These are phyloP conservation scores for Perccottus glenii DNA, from an alignment of 2,113 vertebrate species.

Conservation along the genomic window DNA sequence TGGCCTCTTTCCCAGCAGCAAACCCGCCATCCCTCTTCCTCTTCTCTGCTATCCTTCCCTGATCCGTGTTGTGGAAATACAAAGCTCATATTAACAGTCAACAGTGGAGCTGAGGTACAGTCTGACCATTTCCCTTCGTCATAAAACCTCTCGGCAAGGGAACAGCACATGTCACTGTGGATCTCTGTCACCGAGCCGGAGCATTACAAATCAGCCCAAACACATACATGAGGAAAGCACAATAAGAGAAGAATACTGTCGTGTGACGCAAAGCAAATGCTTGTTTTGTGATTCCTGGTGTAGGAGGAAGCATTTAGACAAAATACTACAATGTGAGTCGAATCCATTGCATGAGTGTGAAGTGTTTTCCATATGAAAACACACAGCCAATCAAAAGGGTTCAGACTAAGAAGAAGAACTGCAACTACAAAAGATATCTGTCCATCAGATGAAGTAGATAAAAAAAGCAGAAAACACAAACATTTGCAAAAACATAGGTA, in stretches of 20 bases:
- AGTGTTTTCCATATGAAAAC: not conserved
- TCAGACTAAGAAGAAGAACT: not conserved
- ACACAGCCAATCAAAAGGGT: not conserved
- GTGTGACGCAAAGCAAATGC: not conserved
- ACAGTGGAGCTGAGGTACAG: conserved; percentile 68
- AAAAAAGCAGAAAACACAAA: no score
- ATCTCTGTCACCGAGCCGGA: conserved; percentile 35
- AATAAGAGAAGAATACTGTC: conserved; percentile 15
- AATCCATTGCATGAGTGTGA: not conserved
- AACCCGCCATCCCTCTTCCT: conserved; percentile 59
- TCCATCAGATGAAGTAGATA: no score
- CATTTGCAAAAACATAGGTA: no score
- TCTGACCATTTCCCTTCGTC: conserved; percentile 41
- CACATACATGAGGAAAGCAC: conserved; percentile 55
- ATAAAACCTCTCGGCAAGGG: conserved; percentile 10
- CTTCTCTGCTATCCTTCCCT: conserved; percentile 49
- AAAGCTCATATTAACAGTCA: conserved; percentile 72
- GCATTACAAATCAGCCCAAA: conserved; percentile 42
- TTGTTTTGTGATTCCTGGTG: conserved; percentile 13
- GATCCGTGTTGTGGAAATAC: conserved; percentile 73
- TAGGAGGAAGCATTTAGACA: not conserved
- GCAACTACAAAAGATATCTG: no score
- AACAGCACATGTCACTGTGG: conserved; percentile 36
- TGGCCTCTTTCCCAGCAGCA: conserved; percentile 73
- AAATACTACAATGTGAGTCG: not conserved